Base-by-base conservation (phyloP, 1,140 invertebrate species). In the Arctopsyche grandis region DNA sequence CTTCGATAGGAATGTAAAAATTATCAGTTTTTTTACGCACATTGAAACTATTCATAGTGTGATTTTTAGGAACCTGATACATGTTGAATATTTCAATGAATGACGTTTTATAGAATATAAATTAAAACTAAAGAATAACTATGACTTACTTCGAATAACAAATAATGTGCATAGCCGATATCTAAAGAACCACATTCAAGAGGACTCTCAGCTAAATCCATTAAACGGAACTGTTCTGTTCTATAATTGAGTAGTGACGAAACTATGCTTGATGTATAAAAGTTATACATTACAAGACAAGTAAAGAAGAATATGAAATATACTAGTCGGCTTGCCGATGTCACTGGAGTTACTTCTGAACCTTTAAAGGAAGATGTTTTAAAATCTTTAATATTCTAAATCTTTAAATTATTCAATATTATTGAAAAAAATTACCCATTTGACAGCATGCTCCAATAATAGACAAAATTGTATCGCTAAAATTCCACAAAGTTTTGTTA, bases 211-310 rank as follows among this genome's bases (percentile, higher is more conserved):
- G 82, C 79, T 66, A 83, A 79, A 5, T 79, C 46, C 5, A 58
- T 16, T 5, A 83, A 69, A 19, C 75, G 46, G 73, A 83, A 81
- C 43, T 58, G 73, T 75, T 81, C 58, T 4, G 70, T 77, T 81
- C 80, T 77, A 48, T 81, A 83, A 46, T 83, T 86, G 5, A 86
- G 75, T 0, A 86, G 81, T 0, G 84, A 84, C 1, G 85, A 86
- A 22, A 86, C 84, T 44, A 86, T 84, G 78, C 84, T 85, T 0
- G 85, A 86, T 9, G 85, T 86, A 79, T 86, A 86, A 73, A 85
- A 86, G 74, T 86, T 86, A 78, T 86, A 86, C 10, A 85, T 79
- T 10, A 86, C 69, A n/a, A 86, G 70, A n/a, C 84, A 85, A 7
- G 84, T 80, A 9, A 85, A 79, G 10, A 85, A 82, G 10, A 85